A percentile compares a stretch with the other conserved stretches of the same genome.
Conservation (phyloP, 2,888 invertebrate species). For the Agrochola circellaris region DNA sequence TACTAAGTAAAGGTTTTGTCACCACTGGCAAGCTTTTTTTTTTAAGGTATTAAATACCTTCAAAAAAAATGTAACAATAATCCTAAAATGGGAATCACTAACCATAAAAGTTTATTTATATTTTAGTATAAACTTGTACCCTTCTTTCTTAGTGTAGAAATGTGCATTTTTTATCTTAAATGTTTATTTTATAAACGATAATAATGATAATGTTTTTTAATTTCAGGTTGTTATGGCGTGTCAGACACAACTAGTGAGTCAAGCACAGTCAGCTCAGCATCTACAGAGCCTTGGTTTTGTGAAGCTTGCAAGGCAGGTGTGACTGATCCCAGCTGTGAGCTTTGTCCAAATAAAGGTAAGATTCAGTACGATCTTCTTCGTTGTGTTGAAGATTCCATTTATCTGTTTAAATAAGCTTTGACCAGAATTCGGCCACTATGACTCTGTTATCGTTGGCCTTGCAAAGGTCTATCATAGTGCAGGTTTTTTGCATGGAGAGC, state of each 20-base stretch:
- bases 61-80: too few species aligned
- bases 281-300: conserved; percentile 99
- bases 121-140: background rate
- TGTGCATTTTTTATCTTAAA: background rate
- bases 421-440: background rate
- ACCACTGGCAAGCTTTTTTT: too few species aligned
- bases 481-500: background rate
- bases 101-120: background rate
- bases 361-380: background rate
- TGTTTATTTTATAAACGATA: background rate
- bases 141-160: background rate
- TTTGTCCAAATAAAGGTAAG: conserved; percentile 96
- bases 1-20: background rate
- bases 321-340: conserved; percentile 96
- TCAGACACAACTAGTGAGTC: conserved; percentile 97
- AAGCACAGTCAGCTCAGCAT: conserved; percentile 98
- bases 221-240: conserved; percentile 97
- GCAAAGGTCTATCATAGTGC: background rate
- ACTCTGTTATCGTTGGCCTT: background rate
- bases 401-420: background rate
- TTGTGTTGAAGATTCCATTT: background rate
- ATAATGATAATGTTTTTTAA: background rate
- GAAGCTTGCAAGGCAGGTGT: conserved; percentile 98
- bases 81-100: background rate
- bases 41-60: too few species aligned